Percentiles rank a stretch among this genome's conserved stretches.
Evolutionary conservation across 1,140 invertebrate genomes (phyloP).

Genomic region (Apis cerana): DNA sequence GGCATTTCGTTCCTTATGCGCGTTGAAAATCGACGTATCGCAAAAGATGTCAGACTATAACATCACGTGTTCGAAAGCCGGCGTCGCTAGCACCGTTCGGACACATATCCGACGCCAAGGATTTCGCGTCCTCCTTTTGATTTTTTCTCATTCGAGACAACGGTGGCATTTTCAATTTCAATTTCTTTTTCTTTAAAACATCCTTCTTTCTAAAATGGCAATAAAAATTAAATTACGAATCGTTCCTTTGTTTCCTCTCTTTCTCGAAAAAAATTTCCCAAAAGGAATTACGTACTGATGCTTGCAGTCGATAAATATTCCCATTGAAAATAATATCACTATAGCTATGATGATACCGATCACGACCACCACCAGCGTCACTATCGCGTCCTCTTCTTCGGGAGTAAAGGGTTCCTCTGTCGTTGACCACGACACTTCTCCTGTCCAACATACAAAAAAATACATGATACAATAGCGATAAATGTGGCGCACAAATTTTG

Average conservation of each 20-base stretch:
- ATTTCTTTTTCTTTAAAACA: slow-evolving; percentile 46
- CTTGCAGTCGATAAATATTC: slow-evolving; percentile 83
- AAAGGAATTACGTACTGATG: slow-evolving; percentile 78
- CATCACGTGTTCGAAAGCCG: slow-evolving; percentile 40
- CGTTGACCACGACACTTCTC: slow-evolving; percentile 60
- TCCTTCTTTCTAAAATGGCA: slow-evolving; percentile 56
- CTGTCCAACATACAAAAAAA: slow-evolving; percentile 25
- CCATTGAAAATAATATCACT: slow-evolving; percentile 82
- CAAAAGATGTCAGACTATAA: slow-evolving; percentile 52
- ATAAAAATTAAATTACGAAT: not conserved
- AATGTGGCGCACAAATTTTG: not conserved
- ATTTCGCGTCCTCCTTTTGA: slow-evolving; percentile 63
- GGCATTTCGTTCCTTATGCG: not conserved
- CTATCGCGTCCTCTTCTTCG: slow-evolving; percentile 77
- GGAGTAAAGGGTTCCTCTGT: slow-evolving; percentile 61
- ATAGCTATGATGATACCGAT: slow-evolving; percentile 82
- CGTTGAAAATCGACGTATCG: not conserved
- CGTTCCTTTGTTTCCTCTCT: too few species aligned
- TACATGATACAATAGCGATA: not conserved
- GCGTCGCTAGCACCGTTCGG: slow-evolving; percentile 59
- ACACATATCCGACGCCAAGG: slow-evolving; percentile 70
- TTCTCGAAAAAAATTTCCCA: not conserved
- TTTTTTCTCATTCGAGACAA: slow-evolving; percentile 42
- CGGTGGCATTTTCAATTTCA: slow-evolving; percentile 69
- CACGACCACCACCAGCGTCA: slow-evolving; percentile 81